A percentile compares a stretch with the other conserved stretches of the same genome.
Evolutionary conservation across 2,113 vertebrate genomes (phyloP).

Genomic region (Sphyrna mokarran): DNA sequence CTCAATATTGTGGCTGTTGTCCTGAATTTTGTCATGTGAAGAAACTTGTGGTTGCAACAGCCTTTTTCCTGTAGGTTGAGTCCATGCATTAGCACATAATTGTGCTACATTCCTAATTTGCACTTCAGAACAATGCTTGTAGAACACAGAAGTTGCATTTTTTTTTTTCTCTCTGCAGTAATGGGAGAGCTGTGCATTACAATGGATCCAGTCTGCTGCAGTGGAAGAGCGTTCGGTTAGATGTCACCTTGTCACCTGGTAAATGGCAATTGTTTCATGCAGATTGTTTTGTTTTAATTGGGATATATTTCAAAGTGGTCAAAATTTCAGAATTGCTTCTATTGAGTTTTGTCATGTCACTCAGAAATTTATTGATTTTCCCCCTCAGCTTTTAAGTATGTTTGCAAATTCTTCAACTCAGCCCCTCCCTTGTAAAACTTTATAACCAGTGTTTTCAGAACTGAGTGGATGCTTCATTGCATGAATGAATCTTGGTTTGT

Average conservation of each 20-base stretch:
- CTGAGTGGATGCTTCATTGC: background rate
- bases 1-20: background rate
- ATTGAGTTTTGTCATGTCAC: background rate
- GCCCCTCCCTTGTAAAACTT: background rate
- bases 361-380: background rate
- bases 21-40: background rate
- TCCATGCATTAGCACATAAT: background rate
- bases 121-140: background rate
- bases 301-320: background rate
- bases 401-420: background rate
- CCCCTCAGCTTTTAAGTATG: background rate
- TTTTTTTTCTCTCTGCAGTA: slow-evolving; percentile 57
- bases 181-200: slow-evolving; percentile 92
- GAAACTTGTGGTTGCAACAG: background rate
- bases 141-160: background rate
- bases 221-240: slow-evolving; percentile 95
- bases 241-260: slow-evolving; percentile 91
- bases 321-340: background rate
- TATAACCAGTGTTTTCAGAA: background rate
- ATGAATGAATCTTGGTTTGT: background rate
- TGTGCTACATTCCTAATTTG: background rate
- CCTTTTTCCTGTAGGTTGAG: background rate
- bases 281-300: background rate
- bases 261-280: slow-evolving; percentile 45
- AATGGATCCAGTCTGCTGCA: slow-evolving; percentile 95